Base-by-base conservation (phyloP, 23 tunicate species). In the Phallusia fumigata region DNA sequence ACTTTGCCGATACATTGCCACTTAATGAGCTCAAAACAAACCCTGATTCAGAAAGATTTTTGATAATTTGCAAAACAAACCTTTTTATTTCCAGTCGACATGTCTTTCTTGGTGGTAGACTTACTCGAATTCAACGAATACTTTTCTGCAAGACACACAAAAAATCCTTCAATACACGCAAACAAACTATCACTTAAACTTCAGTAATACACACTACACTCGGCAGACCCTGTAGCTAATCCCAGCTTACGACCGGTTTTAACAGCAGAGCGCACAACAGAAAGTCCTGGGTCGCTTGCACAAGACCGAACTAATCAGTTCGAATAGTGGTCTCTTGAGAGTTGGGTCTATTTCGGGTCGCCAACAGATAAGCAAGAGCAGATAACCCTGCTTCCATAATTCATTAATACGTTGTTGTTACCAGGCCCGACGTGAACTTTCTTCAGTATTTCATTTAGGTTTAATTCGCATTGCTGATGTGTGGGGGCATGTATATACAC, bases 41-140 rank as follows among this genome's bases (percentile, higher is more conserved):
- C n/a, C n/a, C n/a, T n/a, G n/a, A n/a, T n/a, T n/a, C n/a, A n/a
- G n/a, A n/a, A n/a, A n/a, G n/a, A n/a, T n/a, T n/a, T n/a, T n/a
- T n/a, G n/a, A n/a, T n/a, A n/a, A n/a, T n/a, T n/a, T n/a, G n/a
- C 10, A 40, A 40, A 77, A 35, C 65, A 65, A 8, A 85, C 89
- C 89, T 85, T 85, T 69, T 85, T 85, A 32, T 47, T 76, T 30
- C 64, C 52, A 52, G 83, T 40, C 35, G 72, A 45, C 83, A 78
- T 79, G 15, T 79, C 83, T 69, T 69, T 65, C 30, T 35, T 78
- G 13, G 69, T 65, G 3, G 77, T 32, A 19, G 83, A 51, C 5
- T 52, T 30, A 47, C 83, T 79, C 79, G 83, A 32, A 13, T 32
- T 76, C 35, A 33, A 44, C 32, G 88, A 65, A 51, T 74, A 85